Conservation (phyloP, 2,888 invertebrate genomes). For the Perdita meconis region DNA sequence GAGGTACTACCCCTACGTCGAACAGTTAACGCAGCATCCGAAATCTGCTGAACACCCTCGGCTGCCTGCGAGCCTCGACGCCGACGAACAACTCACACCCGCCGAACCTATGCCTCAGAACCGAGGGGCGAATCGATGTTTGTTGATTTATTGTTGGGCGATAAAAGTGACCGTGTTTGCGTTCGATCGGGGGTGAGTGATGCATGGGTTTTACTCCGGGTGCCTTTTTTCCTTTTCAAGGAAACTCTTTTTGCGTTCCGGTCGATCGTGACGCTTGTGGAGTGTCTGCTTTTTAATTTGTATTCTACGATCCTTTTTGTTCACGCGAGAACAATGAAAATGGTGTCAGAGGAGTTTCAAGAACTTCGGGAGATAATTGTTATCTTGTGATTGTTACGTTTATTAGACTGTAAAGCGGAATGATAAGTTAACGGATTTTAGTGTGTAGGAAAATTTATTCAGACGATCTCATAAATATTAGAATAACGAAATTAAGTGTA, state of each 20-base stretch:
- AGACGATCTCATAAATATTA: no score
- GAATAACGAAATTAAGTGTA: no score
- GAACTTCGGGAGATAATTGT: no score
- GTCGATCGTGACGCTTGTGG: neutral
- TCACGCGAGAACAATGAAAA: no score
- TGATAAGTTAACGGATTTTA: no score
- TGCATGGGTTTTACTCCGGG: neutral
- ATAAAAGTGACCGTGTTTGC: slow-evolving; percentile 18
- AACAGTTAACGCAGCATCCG: slow-evolving; percentile 34
- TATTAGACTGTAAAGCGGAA: no score
- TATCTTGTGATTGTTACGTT: no score
- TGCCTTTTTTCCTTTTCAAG: no score
- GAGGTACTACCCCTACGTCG: slow-evolving; percentile 14
- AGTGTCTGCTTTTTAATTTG: neutral
- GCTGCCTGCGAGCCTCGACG: neutral
- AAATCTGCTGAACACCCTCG: slow-evolving; percentile 48
- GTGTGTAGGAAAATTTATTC: no score
- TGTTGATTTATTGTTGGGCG: slow-evolving; percentile 25
- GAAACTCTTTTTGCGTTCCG: neutral
- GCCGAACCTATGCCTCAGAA: neutral
- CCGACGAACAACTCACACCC: neutral
- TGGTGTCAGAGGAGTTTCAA: no score
- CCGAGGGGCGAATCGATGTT: neutral
- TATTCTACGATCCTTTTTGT: neutral
- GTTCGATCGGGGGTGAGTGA: neutral